Base-by-base conservation (phyloP, 2,888 invertebrate species). In the Hermaeophaga mercurialis region DNA sequence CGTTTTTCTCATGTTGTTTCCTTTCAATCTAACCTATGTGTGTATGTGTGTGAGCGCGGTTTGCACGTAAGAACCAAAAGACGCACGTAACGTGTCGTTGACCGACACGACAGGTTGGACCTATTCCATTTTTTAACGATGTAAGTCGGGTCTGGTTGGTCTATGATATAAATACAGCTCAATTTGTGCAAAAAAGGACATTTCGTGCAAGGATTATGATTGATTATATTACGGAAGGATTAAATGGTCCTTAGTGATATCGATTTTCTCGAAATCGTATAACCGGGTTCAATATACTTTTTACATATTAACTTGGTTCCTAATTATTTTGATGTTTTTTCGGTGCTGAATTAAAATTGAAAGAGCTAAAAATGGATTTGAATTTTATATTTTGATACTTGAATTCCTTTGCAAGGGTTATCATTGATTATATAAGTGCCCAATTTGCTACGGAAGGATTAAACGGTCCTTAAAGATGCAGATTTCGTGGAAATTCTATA, bases 11-110 rank as follows among this genome's bases (percentile, higher is more conserved):
- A 55, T 61, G 61, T 26, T 43, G 52, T 60, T 61, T 58, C 47
- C 58, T 53, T 55, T 61, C 55, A 55, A 61, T 53, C 45, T 38
- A 14, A 36, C 14, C 49, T 43, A 18, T 43, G 43, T 43, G 22
- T 41, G 26, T 38, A 39, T 43, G 50, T 50, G 58, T 56, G 49
- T 19, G 48, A 57, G 55, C 48, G 41, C 44, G 48, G 50, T 47
- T 53, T 52, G 60, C 44, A 63, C 56, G 60, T 61, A 60, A 63
- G 57, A 58, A 53, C 17, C 18, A 28, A 39, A 31, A 50, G 58
- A 48, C 43, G 56, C 65, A 63, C 62, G 63, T 63, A 63, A 63
- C 56, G 38, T 58, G 65, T 65, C 65, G 63, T 61, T 63, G 63
- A 65, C 63, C 62, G 62, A 58, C 38, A 52, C 38, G 39, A 41